Base-by-base conservation (phyloP, 2,888 invertebrate species). In the Papilio protenor region DNA sequence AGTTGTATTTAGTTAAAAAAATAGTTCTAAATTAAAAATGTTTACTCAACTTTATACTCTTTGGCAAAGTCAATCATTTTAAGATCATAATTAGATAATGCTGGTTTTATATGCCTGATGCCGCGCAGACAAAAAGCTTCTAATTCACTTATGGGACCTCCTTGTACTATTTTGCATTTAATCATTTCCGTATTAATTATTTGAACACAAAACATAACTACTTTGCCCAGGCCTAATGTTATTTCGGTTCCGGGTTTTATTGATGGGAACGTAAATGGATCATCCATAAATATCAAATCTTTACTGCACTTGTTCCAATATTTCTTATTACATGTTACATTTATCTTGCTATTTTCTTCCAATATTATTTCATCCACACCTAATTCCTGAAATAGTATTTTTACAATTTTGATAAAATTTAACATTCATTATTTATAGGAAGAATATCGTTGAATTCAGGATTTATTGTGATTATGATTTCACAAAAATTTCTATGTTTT, bases 51-150 rank as follows among this genome's bases (percentile, higher is more conserved):
- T 86, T 89, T 82, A 79, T 84, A 84, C 27, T 87, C 85, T 81
- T 86, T 84, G 14, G 88, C 89, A 80, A 90, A 90, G 40, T 84
- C 82, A 5, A 91, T 82, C 21, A 88, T 82, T 16, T 87, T 84
- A 70, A 87, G 81, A 82, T 91, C 91, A 40, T 81, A 84, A 61
- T 86, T 85, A 0, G 86, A 83, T 4, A 90, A 79, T 1, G 84
- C 75, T 2, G 89, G 89, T 74, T 84, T 86, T 11, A 79, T 77
- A 78, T 86, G 84, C 75, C 82, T 87, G 0, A 86, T 80, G 3
- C 87, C 86, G 40, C 89, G 86, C 0, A 87, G 75, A 74, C 86
- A 87, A n/a, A 90, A 84, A 78, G 84, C 84, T 33, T 85, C 84
- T 0, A 82, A 64, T 79, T 83, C 84, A 18, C 75, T 59, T 18